Evolutionary conservation across 37 sponge, comb jelly and placozoan species (phyloP), one percentile per base, ranked within the genome.

Genomic region (Chondrilla cf. caribensis): DNA sequence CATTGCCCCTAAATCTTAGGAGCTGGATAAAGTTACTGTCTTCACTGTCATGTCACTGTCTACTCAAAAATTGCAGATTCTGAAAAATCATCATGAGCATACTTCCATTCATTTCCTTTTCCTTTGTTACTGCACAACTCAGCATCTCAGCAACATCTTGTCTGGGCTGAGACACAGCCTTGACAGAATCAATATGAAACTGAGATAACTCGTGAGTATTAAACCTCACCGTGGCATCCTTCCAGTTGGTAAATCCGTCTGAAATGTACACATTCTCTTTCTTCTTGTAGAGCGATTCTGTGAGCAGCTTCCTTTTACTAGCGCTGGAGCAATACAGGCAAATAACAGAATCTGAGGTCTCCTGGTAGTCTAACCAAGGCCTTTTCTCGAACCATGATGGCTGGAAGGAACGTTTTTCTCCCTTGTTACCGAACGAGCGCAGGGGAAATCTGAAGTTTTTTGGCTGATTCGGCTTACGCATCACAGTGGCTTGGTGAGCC

Each of bases 251-350:
- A 60, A 59, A 84, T 1, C 84, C 84, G 32, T 77, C 76, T 8
- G 42, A 72, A 24, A 84, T 26, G 37, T 24, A 83, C 5, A 78
- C 18, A 17, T 76, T 65, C 24, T 84, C 84, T 18, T 65, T 40
- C 31, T 76, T 84, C 47, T 65, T 42, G 43, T 59, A 77, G n/a
- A 77, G 66, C 2, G 77, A 42, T 4, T 22, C 29, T 59, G 64
- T 21, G 14, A 70, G 29, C 44, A 84, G 57, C 7, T 72, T 84
- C 64, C 35, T 58, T 5, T 58, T 19, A 26, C 60, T 32, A 26
- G 84, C 84, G 51, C 65, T 2, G 25, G 78, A 84, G 47, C 84
- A 84, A 39, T 84, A 84, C 38, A 77, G 76, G 54, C 84, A 84
- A 38, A 84, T 58, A 7, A 70, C 71, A 33, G 71, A 70, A 70